A percentile compares a stretch with the other conserved stretches of the same genome.
Evolutionary conservation across 2,113 vertebrate genomes (phyloP).

Genomic region (Sitta europaea): DNA sequence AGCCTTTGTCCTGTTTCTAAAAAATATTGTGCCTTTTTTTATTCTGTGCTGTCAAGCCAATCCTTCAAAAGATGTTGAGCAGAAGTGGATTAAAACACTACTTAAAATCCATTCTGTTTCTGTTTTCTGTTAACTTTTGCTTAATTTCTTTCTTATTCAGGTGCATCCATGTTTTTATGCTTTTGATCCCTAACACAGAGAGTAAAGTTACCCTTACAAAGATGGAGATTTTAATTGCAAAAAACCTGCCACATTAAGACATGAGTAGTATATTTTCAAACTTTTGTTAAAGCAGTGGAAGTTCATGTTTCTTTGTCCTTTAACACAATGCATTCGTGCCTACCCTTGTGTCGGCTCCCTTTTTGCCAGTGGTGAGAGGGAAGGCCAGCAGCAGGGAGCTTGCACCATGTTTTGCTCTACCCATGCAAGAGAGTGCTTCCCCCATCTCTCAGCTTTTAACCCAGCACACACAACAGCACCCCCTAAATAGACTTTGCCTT

Average conservation of each 20-base stretch:
- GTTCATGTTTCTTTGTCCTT: neutral
- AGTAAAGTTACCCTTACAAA: neutral
- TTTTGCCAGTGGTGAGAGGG: neutral
- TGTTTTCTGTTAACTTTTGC: neutral
- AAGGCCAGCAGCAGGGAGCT: neutral
- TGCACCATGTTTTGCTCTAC: neutral
- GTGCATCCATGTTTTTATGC: neutral
- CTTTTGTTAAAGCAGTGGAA: neutral
- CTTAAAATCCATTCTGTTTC: neutral
- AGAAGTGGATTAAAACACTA: neutral
- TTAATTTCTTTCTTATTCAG: neutral
- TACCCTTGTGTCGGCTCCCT: neutral
- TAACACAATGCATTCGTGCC: accelerated
- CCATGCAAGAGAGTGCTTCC: accelerated
- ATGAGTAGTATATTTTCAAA: neutral
- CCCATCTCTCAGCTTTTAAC: accelerated
- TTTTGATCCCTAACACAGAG: neutral
- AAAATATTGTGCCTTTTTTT: neutral
- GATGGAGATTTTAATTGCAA: neutral
- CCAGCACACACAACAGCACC: neutral
- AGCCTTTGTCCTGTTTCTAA: neutral
- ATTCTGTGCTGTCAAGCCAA: neutral
- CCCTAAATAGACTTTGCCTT: neutral
- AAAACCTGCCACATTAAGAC: neutral
- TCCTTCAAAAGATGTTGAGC: neutral